phyloP scores from a whole-genome alignment of 2,888 invertebrate genomes.

The Agapetus fuscipes region DNA sequence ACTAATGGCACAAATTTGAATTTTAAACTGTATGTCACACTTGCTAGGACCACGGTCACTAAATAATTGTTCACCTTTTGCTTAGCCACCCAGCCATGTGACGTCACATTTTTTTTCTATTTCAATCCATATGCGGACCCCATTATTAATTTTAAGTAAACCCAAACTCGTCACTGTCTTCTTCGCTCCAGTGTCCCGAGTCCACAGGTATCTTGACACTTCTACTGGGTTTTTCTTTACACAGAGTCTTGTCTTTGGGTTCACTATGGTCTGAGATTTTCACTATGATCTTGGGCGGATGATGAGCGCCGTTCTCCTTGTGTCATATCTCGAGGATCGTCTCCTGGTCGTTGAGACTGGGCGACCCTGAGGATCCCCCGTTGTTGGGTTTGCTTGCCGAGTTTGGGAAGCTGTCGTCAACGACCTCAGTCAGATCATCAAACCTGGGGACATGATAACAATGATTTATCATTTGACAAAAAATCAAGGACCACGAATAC shows the following conservation, averaged over 20 bases:
- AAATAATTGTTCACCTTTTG: too few species aligned
- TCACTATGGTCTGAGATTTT: too few species aligned
- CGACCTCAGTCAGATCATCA: constrained; percentile 20
- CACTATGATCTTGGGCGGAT: too few species aligned
- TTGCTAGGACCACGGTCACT: too few species aligned
- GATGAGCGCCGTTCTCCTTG: constrained; percentile 18
- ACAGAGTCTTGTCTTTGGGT: not conserved
- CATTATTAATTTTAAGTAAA: constrained; percentile 19
- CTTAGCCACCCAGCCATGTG: too few species aligned
- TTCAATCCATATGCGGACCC: too few species aligned
- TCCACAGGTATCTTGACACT: constrained; percentile 17
- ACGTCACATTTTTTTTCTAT: too few species aligned
- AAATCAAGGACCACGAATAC: too few species aligned
- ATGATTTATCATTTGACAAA: too few species aligned
- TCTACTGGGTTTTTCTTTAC: not conserved
- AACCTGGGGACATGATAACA: constrained; percentile 14
- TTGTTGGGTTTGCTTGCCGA: constrained; percentile 8
- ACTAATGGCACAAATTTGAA: too few species aligned
- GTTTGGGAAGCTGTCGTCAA: constrained; percentile 18
- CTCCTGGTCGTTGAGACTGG: constrained; percentile 12
- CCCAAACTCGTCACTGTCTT: constrained; percentile 19
- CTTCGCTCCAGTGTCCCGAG: constrained; percentile 21
- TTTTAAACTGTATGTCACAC: too few species aligned
- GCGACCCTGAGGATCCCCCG: constrained; percentile 2
- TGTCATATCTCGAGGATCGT: constrained; percentile 20